Evolutionary conservation across 1,140 invertebrate genomes (phyloP).

Genomic region (Epicauta chinensis): DNA sequence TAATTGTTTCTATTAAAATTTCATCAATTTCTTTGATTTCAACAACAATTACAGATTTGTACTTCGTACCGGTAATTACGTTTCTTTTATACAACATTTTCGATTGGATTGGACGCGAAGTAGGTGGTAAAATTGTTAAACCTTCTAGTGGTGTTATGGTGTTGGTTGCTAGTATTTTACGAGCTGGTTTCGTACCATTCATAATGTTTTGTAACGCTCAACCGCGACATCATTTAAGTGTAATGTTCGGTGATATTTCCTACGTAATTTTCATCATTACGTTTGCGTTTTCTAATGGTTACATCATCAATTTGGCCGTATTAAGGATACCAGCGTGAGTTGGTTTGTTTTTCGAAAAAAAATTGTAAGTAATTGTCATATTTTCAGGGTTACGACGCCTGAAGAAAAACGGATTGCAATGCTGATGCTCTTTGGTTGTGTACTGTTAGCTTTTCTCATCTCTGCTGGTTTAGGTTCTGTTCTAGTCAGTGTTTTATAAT

Average conservation of each 20-base stretch:
- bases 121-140: neutral
- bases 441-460: no score
- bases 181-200: slow-evolving; percentile 1
- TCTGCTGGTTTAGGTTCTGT: no score
- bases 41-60: slow-evolving; percentile 4
- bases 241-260: slow-evolving; percentile 2
- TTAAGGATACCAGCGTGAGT: slow-evolving; percentile 10
- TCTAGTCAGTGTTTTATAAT: no score
- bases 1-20: neutral
- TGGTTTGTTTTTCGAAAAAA: no score
- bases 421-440: no score
- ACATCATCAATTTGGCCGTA: slow-evolving; percentile 10
- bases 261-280: slow-evolving; percentile 12
- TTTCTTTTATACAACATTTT: slow-evolving; percentile 8
- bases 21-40: neutral
- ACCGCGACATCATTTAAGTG: neutral
- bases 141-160: neutral
- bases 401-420: slow-evolving; percentile 6
- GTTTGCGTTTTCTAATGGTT: slow-evolving; percentile 12
- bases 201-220: slow-evolving; percentile 8
- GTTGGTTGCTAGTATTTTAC: neutral
- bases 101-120: slow-evolving; percentile 7
- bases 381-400: slow-evolving; percentile 6
- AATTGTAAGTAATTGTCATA: no score
- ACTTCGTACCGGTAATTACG: slow-evolving; percentile 1